phyloP scores from a whole-genome alignment of 2,113 vertebrate species.

The Meles meles region DNA sequence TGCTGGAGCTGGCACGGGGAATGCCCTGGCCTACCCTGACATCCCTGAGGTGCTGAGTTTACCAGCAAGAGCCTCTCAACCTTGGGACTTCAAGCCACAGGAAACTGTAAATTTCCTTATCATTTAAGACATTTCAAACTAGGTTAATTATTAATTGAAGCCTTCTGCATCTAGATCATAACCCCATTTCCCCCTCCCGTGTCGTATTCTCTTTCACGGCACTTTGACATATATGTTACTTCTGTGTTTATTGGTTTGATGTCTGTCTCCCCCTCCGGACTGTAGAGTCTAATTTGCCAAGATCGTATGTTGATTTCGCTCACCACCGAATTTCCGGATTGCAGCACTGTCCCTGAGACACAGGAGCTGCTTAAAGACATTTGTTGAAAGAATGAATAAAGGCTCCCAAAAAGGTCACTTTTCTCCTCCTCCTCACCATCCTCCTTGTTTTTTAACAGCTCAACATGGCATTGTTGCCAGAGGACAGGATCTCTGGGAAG shows the following conservation, averaged over 20 bases:
- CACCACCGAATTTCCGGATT: not conserved
- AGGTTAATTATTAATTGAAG: slow-evolving; percentile 53
- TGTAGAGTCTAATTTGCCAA: not conserved
- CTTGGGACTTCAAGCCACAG: slow-evolving; percentile 30
- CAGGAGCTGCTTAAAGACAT: not conserved
- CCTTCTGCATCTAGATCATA: not conserved
- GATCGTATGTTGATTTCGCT: not conserved
- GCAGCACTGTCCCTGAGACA: not conserved
- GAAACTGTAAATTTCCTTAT: slow-evolving; percentile 42
- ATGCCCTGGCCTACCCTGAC: not conserved
- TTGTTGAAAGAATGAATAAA: not conserved
- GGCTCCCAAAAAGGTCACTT: not conserved
- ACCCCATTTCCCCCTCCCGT: not conserved
- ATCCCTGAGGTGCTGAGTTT: not conserved
- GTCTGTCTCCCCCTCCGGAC: not conserved
- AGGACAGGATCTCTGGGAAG: not conserved
- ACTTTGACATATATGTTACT: not conserved
- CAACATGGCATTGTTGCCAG: not conserved
- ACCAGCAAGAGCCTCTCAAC: not conserved
- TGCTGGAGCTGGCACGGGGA: too few relatives aligned
- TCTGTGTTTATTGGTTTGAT: not conserved
- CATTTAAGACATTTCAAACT: slow-evolving; percentile 20
- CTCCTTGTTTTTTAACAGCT: not conserved
- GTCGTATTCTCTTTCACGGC: not conserved
- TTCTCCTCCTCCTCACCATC: not conserved